A percentile compares a stretch with the other conserved stretches of the same genome.
phyloP scores from a whole-genome alignment of 2,113 vertebrate species.

The Protobothrops flavoviridis region DNA sequence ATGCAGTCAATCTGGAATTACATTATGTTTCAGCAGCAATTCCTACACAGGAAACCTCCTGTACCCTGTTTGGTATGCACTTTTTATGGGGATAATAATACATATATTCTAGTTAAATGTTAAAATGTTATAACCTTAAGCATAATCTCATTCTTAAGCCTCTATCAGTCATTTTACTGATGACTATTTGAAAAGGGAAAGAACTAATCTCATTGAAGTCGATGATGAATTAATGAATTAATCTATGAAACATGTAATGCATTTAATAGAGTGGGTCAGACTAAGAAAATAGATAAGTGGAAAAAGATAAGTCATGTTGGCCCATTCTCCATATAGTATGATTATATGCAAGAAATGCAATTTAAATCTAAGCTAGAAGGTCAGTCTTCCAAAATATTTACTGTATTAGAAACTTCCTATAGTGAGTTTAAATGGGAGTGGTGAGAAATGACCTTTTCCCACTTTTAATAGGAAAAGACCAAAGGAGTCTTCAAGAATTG shows the following conservation, averaged over 20 bases:
- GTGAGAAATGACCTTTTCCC: not conserved
- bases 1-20: not conserved
- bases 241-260: not conserved
- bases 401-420: not conserved
- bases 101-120: conserved; percentile 9
- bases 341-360: not conserved
- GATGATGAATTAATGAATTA: not conserved
- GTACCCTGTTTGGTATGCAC: not conserved
- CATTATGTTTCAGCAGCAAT: not conserved
- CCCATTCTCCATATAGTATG: not conserved
- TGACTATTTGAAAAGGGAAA: not conserved
- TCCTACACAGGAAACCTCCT: not conserved
- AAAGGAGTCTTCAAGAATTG: not conserved
- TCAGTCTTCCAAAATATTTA: not conserved
- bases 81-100: not conserved
- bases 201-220: not conserved
- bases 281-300: not conserved
- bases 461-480: not conserved
- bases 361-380: not conserved
- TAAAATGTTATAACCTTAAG: conserved; percentile 1
- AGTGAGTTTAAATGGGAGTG: not conserved
- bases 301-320: not conserved
- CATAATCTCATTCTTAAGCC: conserved; percentile 2
- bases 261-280: not conserved
- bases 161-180: not conserved